Evolutionary conservation across 2,113 vertebrate genomes (phyloP), one percentile per base, ranked within the genome.

Genomic region (Cheilinus undulatus): DNA sequence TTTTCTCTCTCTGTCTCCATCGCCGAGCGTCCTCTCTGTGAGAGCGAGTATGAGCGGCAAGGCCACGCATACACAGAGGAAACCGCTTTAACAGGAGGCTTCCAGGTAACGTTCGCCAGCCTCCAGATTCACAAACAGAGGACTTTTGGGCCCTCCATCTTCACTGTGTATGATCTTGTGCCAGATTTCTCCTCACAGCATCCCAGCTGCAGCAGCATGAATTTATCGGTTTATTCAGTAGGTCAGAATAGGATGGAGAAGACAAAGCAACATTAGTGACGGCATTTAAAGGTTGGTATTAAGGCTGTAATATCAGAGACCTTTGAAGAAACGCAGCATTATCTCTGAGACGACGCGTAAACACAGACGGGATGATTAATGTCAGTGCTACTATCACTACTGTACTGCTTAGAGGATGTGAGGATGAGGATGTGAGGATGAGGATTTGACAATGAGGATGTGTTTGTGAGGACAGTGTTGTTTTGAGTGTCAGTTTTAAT

Each of bases 21-120:
- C 77, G 78, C 74, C 72, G 53, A 78, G 82, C 76, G 73, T 80
- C 60, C 56, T 75, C 48, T 80, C 74, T 78, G 30, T 65, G 20
- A 78, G 69, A 73, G 61, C 56, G 49, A 38, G 15, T 42, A 65
- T 40, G n/a, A 50, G 70, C 75, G 43, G 52, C 80, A 80, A 84
- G 80, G 76, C 50, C 62, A 49, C 4, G 23, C 67, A 59, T 19
- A 49, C 23, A 57, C 46, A 72, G 22, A 60, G 36, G 51, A 61
- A 73, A 69, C 20, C 17, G 30, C 53, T 64, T 54, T 54, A 13
- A 62, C 30, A 73, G 17, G 49, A 63, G 53, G 57, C 57, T 84
- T 80, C 56, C 64, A 83, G 76, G 78, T 80, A 78, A 73, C 19
- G 73, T 27, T 76, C 32, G 43, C 60, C 59, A 53, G 43, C 67